Evolutionary conservation across 2,113 vertebrate species (phyloP).

Genomic region (Sula dactylatra): DNA sequence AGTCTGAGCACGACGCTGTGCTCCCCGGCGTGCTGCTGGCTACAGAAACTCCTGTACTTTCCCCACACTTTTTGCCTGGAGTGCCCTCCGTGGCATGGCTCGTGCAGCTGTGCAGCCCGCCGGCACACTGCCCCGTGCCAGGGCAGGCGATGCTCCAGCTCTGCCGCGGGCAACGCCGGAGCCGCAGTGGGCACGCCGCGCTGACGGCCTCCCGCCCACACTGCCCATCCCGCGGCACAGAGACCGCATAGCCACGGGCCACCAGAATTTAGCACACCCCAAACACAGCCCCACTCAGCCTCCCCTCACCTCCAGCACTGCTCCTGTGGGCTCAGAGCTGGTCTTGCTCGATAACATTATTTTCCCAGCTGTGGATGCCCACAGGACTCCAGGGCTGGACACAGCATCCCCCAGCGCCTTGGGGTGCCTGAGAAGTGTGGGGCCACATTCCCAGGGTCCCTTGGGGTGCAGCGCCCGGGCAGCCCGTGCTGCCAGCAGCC

Average conservation of each 20-base stretch:
- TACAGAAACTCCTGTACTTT: slow-evolving; percentile 27
- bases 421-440: not conserved
- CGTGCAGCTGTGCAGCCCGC: not conserved
- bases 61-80: not conserved
- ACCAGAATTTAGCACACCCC: not conserved
- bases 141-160: not conserved
- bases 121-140: not conserved
- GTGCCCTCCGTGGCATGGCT: not conserved
- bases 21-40: not conserved
- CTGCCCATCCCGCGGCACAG: fast-evolving
- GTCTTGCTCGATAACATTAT: not conserved
- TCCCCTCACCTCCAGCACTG: fast-evolving
- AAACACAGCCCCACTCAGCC: not conserved
- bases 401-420: not conserved
- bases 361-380: not conserved
- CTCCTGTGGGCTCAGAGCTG: not conserved
- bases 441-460: not conserved
- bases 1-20: fast-evolving
- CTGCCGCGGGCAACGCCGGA: fast-evolving
- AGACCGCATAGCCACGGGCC: fast-evolving
- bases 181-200: fast-evolving
- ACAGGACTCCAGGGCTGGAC: not conserved
- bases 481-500: fast-evolving
- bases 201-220: not conserved
- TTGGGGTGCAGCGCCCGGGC: not conserved